These are phyloP conservation scores for Monopis laevigella DNA, from an alignment of 2,888 invertebrate genomes.

Conservation along the genomic window DNA sequence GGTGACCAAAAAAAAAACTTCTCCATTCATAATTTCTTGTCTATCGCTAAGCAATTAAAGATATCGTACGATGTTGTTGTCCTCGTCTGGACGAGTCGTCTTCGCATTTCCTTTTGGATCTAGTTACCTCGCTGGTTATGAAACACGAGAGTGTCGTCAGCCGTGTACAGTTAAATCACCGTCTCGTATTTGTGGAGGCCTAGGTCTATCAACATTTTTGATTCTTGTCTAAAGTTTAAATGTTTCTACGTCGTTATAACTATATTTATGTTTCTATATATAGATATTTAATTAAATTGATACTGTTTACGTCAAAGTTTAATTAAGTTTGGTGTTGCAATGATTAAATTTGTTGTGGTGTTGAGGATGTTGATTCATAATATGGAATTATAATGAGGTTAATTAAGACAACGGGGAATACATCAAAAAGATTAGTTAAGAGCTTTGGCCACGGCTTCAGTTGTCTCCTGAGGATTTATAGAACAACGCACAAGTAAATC, in stretches of 20 bases:
- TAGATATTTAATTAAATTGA: too few relatives aligned
- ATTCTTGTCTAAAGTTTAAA: too few relatives aligned
- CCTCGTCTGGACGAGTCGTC: slow-evolving; percentile 7
- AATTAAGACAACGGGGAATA: not conserved
- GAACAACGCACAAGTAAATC: slow-evolving; percentile 13
- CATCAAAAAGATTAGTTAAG: not conserved
- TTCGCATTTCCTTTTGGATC: too few relatives aligned
- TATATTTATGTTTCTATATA: too few relatives aligned
- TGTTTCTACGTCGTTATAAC: too few relatives aligned
- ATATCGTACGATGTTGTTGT: slow-evolving; percentile 10
- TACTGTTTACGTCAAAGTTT: too few relatives aligned
- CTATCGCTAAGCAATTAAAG: slow-evolving; percentile 12
- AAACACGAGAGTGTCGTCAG: not conserved
- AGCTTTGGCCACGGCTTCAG: not conserved
- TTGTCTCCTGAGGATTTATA: slow-evolving; percentile 7
- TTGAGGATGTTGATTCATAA: too few relatives aligned
- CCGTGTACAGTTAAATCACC: not conserved
- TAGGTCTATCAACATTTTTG: too few relatives aligned
- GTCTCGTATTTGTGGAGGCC: too few relatives aligned
- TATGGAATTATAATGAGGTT: not conserved
- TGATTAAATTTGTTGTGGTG: too few relatives aligned
- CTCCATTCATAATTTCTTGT: slow-evolving; percentile 14
- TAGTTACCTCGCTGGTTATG: not conserved
- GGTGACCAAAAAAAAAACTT: slow-evolving; percentile 6
- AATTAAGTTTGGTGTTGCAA: too few relatives aligned